Conservation (phyloP, 2,888 invertebrate species). For the Sturmia bella region DNA sequence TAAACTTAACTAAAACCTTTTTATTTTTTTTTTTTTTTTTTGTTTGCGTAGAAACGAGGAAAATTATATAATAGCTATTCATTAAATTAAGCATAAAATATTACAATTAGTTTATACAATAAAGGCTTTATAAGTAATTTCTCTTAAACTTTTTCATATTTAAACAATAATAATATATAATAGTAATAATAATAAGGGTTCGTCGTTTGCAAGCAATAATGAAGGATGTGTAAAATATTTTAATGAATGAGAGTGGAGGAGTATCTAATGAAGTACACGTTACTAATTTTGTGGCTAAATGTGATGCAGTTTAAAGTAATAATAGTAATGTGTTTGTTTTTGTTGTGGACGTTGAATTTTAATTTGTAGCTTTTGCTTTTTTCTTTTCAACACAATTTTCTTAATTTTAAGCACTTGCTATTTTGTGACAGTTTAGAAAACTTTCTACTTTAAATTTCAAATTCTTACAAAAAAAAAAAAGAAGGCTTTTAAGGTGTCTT, state of each 20-base stretch:
- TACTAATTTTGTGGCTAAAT: constrained; percentile 39
- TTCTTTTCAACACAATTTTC: constrained; percentile 39
- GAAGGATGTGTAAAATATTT: constrained; percentile 10
- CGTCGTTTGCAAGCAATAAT: constrained; percentile 35
- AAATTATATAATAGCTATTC: constrained; percentile 43
- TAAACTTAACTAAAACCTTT: constrained; percentile 65
- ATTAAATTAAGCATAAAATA: constrained; percentile 60
- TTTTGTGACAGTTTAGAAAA: constrained; percentile 17
- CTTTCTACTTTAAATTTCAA: constrained; percentile 40
- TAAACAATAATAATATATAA: constrained; percentile 40
- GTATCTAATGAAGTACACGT: constrained; percentile 35
- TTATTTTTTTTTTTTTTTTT: too few relatives aligned
- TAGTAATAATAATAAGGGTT: constrained; percentile 3
- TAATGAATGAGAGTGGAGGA: constrained; percentile 31
- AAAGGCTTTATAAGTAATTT: constrained; percentile 62
- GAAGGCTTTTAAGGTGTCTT: constrained; percentile 72
- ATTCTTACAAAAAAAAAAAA: constrained; percentile 37
- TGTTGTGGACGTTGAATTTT: constrained; percentile 39
- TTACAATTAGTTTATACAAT: constrained; percentile 71
- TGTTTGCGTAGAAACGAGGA: constrained; percentile 44
- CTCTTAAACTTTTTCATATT: constrained; percentile 45
- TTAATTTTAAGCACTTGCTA: constrained; percentile 53
- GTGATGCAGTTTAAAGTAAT: constrained; percentile 27
- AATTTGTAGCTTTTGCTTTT: constrained; percentile 21
- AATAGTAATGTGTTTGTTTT: constrained; percentile 33